phyloP scores from a whole-genome alignment of 2,888 invertebrate genomes.

The Lissocephala sabroskyi region DNA sequence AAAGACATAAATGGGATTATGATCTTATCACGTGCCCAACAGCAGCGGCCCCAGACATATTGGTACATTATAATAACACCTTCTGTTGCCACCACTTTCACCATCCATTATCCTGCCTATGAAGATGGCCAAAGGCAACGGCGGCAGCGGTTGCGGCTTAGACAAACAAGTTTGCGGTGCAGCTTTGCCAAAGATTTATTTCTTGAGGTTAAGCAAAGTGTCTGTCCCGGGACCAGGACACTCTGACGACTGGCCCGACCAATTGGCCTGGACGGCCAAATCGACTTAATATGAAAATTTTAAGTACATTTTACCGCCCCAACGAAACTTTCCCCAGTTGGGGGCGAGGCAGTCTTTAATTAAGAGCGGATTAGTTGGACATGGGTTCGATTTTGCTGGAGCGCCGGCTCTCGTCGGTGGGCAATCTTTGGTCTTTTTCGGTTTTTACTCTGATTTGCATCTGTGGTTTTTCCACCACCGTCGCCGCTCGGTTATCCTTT shows the following conservation, averaged over 20 bases:
- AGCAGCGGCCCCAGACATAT: conserved; percentile 38
- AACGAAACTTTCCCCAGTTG: conserved; percentile 9
- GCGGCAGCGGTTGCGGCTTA: conserved; percentile 33
- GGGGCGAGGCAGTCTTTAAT: conserved; percentile 68
- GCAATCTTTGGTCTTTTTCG: conserved; percentile 63
- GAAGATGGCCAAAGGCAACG: too few relatives aligned
- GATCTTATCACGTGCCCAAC: conserved; percentile 70
- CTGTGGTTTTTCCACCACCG: conserved; percentile 66
- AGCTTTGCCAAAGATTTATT: conserved; percentile 71
- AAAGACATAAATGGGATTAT: conserved; percentile 73
- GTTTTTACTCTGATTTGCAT: conserved; percentile 66
- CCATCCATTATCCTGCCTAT: too few relatives aligned
- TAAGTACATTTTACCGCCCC: conserved; percentile 38
- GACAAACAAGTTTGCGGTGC: conserved; percentile 69
- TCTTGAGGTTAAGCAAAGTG: conserved; percentile 60
- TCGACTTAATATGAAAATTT: conserved; percentile 50
- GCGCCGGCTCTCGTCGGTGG: conserved; percentile 1
- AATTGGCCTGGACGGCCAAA: conserved; percentile 5
- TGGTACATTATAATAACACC: conserved; percentile 68
- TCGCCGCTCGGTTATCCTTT: too few relatives aligned
- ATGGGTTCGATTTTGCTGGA: conserved; percentile 60
- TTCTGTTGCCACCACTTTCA: conserved; percentile 43
- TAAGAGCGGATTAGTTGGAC: conserved; percentile 71
- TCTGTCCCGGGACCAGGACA: conserved; percentile 18
- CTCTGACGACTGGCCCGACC: not conserved